A percentile compares a stretch with the other conserved stretches of the same genome.
Conservation (phyloP, 2,888 invertebrate species). For the Brachylomia viminalis region DNA sequence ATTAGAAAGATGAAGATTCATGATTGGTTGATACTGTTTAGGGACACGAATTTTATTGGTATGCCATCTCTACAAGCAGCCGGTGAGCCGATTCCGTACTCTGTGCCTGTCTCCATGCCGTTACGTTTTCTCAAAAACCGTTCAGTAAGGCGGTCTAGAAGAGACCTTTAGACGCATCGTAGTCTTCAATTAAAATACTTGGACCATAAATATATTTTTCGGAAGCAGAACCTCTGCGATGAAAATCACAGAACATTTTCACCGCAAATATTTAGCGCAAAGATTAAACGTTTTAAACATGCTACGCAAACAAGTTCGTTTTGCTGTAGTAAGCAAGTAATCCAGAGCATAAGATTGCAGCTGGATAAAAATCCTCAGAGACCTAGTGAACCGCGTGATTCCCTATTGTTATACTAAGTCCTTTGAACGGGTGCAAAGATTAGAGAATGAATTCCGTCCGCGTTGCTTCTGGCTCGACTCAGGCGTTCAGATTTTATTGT, state of each 20-base stretch:
- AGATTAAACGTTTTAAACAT: constrained; percentile 27
- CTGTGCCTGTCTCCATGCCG: background rate
- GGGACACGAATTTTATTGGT: no score
- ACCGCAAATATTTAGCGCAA: constrained; percentile 5
- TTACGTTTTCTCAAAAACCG: background rate
- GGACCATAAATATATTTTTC: background rate
- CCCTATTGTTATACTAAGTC: constrained; percentile 46
- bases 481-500: constrained; percentile 56
- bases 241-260: constrained; percentile 1
- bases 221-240: background rate
- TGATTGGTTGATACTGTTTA: background rate
- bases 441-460: constrained; percentile 48
- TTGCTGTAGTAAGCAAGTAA: constrained; percentile 31
- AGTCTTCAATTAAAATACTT: background rate
- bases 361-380: constrained; percentile 53
- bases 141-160: background rate
- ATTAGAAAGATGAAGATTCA: no score
- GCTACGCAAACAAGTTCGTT: constrained; percentile 17
- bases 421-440: constrained; percentile 44
- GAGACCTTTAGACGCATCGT: no score
- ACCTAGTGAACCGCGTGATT: constrained; percentile 30
- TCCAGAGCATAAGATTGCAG: constrained; percentile 34
- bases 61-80: background rate
- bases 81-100: background rate
- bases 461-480: constrained; percentile 48